Evolutionary conservation across 2,113 vertebrate genomes (phyloP).

Genomic region (Lynx canadensis): DNA sequence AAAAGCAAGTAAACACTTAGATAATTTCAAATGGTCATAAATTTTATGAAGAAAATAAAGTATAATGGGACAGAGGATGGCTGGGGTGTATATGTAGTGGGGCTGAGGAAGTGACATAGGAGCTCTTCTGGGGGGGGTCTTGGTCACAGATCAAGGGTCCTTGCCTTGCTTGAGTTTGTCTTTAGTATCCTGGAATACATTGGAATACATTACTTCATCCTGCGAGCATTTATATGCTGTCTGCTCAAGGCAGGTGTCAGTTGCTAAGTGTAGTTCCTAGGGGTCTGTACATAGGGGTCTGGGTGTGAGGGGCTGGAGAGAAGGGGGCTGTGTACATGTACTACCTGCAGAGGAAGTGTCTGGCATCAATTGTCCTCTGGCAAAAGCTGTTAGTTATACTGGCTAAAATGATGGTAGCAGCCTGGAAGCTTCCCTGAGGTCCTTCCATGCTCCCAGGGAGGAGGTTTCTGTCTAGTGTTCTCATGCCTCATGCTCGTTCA

Average conservation of each 20-base stretch:
- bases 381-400: neutral
- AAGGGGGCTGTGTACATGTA: neutral
- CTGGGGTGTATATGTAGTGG: neutral
- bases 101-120: neutral
- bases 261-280: neutral
- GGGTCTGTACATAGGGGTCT: neutral
- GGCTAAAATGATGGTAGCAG: neutral
- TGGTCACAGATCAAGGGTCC: neutral
- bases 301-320: neutral
- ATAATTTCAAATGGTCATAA: conserved; percentile 23
- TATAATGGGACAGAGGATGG: neutral
- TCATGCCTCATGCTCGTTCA: neutral
- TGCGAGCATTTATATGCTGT: neutral
- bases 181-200: neutral
- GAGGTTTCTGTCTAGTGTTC: neutral
- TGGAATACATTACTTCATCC: neutral
- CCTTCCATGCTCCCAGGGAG: neutral
- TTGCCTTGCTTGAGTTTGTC: neutral
- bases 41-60: conserved; percentile 32
- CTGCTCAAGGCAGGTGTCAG: neutral
- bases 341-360: neutral
- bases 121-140: neutral
- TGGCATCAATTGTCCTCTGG: neutral
- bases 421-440: neutral
- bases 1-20: neutral